Evolutionary conservation across 2,113 vertebrate species (phyloP).

Genomic region (Patagioenas fasciata): DNA sequence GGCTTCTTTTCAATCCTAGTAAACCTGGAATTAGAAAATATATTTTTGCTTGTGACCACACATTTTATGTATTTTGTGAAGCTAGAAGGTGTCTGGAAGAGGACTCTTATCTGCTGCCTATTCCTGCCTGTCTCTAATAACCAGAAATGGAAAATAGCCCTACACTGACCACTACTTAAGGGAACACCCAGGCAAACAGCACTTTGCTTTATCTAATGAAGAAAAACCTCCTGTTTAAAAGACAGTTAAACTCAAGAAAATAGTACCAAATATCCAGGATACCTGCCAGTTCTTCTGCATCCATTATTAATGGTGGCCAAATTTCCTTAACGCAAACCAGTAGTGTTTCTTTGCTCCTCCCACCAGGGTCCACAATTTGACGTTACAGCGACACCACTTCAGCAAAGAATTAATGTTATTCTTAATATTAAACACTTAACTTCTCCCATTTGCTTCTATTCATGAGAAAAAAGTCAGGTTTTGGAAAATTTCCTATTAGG

Average conservation of each 20-base stretch:
- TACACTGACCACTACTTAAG: background rate
- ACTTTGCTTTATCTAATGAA: background rate
- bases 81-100: background rate
- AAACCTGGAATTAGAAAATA: background rate
- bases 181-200: background rate
- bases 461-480: background rate
- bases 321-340: background rate
- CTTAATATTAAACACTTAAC: background rate
- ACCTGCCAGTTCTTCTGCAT: background rate
- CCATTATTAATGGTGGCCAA: background rate
- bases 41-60: background rate
- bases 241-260: background rate
- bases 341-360: background rate
- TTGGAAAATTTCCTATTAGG: background rate
- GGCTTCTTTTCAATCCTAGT: background rate
- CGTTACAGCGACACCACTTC: background rate
- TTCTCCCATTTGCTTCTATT: background rate
- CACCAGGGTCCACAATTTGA: background rate
- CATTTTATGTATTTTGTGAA: background rate
- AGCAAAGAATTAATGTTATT: background rate
- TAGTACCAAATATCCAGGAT: background rate
- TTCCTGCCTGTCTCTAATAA: background rate
- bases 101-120: background rate
- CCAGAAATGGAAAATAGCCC: background rate
- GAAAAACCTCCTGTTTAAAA: background rate